Evolutionary conservation across 2,113 vertebrate species (phyloP).

Genomic region (Charadrius vociferus): DNA sequence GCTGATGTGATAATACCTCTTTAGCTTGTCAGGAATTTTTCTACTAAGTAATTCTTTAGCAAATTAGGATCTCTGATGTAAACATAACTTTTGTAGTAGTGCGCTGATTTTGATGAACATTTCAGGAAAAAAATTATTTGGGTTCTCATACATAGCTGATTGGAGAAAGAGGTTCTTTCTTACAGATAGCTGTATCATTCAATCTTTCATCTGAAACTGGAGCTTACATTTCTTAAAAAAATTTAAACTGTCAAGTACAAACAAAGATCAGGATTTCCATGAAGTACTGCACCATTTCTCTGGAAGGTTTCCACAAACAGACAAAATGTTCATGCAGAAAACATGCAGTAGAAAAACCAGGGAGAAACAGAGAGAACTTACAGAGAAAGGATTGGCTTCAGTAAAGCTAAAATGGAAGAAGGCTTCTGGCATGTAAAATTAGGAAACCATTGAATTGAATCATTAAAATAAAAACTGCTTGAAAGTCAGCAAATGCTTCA

Average conservation of each 20-base stretch:
- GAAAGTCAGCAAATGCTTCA: not conserved
- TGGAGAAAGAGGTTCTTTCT: not conserved
- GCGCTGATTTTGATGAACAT: not conserved
- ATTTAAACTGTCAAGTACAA: not conserved
- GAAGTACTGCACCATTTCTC: not conserved
- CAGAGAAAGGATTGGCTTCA: not conserved
- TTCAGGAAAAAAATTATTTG: not conserved
- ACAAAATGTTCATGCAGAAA: not conserved
- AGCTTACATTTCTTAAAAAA: not conserved
- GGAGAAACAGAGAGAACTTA: not conserved
- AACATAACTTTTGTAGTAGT: not conserved
- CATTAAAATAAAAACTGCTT: not conserved
- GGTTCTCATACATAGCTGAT: accelerated
- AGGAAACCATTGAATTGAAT: not conserved
- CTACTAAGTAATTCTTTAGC: not conserved
- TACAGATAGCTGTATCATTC: not conserved
- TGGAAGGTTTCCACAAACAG: not conserved
- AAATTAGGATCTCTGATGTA: not conserved
- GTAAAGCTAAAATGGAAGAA: not conserved
- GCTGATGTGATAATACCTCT: not conserved
- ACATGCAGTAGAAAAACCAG: not conserved
- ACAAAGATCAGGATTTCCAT: not conserved
- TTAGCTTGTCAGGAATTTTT: not conserved
- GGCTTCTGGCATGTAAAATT: not conserved
- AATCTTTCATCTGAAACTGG: not conserved